These are phyloP conservation scores for Coecobrya sp. DNA, from an alignment of 2,888 invertebrate species.

Conservation along the genomic window DNA sequence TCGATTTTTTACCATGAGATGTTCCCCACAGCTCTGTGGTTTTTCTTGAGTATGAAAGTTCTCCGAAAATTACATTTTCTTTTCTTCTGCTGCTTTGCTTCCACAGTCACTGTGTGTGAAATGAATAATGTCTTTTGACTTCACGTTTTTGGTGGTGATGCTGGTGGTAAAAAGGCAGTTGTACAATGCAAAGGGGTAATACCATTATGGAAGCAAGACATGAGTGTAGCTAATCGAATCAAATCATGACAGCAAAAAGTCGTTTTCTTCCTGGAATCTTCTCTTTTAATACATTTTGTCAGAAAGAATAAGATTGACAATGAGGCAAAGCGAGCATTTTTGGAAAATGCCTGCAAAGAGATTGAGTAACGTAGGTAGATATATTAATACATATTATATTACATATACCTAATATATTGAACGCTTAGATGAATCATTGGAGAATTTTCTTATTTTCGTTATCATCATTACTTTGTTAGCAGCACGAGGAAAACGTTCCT, in stretches of 20 bases:
- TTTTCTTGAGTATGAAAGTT: conserved; percentile 55
- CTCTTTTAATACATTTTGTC: not conserved
- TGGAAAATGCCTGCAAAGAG: not conserved
- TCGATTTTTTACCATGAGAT: conserved; percentile 38
- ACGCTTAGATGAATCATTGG: not conserved
- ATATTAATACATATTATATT: not conserved
- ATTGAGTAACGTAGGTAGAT: not conserved
- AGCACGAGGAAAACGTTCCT: not conserved
- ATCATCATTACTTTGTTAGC: conserved; percentile 22
- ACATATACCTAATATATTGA: too few species aligned
- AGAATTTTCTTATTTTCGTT: not conserved
- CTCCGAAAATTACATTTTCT: conserved; percentile 70
- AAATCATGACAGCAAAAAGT: conserved; percentile 70
- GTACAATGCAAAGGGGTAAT: conserved; percentile 40
- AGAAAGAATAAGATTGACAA: conserved; percentile 36
- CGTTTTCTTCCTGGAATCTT: conserved; percentile 59
- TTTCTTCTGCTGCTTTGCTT: not conserved
- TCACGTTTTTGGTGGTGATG: conserved; percentile 11
- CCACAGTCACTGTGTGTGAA: conserved; percentile 30
- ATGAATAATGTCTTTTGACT: conserved; percentile 62
- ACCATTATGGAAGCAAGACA: conserved; percentile 64
- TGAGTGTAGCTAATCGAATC: conserved; percentile 72
- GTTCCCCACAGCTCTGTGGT: conserved; percentile 55
- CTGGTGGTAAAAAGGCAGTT: not conserved
- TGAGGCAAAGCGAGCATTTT: not conserved